A percentile compares a stretch with the other conserved stretches of the same genome.
phyloP scores from a whole-genome alignment of 92 coral and sea anemone genomes.

The Actinostola sp. region DNA sequence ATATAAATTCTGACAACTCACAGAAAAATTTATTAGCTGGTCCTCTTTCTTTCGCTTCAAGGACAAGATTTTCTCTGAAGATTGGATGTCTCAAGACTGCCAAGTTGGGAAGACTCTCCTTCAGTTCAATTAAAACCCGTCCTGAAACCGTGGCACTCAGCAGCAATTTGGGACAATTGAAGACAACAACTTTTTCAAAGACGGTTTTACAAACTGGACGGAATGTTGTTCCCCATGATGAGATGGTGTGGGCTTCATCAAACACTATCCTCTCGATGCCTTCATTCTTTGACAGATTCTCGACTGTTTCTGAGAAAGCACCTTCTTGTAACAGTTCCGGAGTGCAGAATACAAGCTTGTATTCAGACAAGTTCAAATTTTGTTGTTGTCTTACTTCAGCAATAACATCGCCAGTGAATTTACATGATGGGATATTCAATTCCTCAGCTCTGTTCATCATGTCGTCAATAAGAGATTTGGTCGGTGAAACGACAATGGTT shows the following conservation, averaged over 20 bases:
- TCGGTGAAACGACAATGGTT: constrained; percentile 15
- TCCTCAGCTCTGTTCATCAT: not conserved
- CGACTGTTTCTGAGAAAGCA: not conserved
- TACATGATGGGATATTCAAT: not conserved
- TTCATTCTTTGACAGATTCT: not conserved
- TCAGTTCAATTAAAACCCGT: constrained; percentile 5
- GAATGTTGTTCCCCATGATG: constrained; percentile 36
- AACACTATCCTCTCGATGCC: constrained; percentile 37
- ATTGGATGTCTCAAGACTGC: constrained; percentile 19
- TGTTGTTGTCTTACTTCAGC: not conserved
- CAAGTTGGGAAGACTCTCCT: not conserved
- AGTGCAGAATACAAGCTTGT: constrained; percentile 19
- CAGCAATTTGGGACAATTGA: constrained; percentile 22
- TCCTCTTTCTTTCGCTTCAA: constrained; percentile 31
- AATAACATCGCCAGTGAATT: not conserved
- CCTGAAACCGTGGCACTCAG: constrained; percentile 47
- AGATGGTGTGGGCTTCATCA: constrained; percentile 35
- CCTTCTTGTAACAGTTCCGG: constrained; percentile 23
- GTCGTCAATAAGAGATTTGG: not conserved
- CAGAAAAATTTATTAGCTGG: constrained; percentile 4
- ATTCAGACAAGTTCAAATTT: not conserved
- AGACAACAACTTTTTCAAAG: constrained; percentile 19
- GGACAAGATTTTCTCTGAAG: constrained; percentile 40
- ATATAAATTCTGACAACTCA: not conserved
- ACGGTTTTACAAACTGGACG: constrained; percentile 21